Evolutionary conservation across 2,888 invertebrate genomes (phyloP), one percentile per base, ranked within the genome.

Genomic region (Phytoseiulus persimilis): DNA sequence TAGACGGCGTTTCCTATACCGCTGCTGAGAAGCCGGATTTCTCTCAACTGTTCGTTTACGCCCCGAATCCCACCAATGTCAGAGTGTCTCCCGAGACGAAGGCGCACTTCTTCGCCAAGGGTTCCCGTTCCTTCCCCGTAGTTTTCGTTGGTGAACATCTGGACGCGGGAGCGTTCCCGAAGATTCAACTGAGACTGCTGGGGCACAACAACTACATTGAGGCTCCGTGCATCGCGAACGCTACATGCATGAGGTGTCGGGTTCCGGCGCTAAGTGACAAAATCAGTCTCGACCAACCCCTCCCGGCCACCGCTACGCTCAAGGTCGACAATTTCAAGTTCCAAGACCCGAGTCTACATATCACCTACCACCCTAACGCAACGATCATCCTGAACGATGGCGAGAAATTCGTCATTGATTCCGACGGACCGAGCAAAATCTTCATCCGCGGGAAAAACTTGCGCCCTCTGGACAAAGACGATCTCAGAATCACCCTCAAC

Each of bases 311-410:
- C n/a, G 45, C 31, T 11, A 45, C 32, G n/a, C 31, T 87, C 11
- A 33, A 33, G 87, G 28, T 87, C 87, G 87, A 87, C 87, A 31
- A 31, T 14, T 87, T 87, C 33, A 28, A 28, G 11, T 87, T 39
- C 18, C 9, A 32, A 11, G n/a, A 32, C 31, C 32, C 45, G n/a
- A 23, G 31, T 39, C 11, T 45, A 1, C 87, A n/a, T 2, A 33
- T 87, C 11, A 87, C 87, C 32, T 87, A 87, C 33, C 33, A 87
- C 14, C 87, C 87, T 2, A 87, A 87, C 33, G 87, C 87, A 1
- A 32, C 87, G 14, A 87, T 87, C 33, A 32, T 32, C 33, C 6
- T 33, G 39, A 87, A 87, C n/a, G n/a, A 87, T 45, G 45, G 32
- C 1, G 87, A 87, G 14, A 31, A 87, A 23, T 33, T 45, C 39